A percentile compares a stretch with the other conserved stretches of the same genome.
Conservation (phyloP, 2,797 vertebrate species). For the Carcharodon carcharias region DNA sequence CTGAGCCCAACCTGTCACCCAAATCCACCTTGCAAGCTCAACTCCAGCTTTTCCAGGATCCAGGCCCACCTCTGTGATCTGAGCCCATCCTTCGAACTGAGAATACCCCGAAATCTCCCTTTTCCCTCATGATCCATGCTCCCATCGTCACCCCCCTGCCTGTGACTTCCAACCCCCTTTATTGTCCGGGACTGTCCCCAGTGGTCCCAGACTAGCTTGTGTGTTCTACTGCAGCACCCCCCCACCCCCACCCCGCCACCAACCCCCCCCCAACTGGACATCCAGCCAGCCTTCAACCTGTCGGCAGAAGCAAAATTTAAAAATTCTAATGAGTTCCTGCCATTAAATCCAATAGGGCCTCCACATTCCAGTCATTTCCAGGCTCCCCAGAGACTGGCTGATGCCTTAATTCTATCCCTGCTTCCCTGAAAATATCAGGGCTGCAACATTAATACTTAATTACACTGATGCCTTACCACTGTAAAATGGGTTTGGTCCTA, state of each 20-base stretch:
- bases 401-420: neutral
- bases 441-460: neutral
- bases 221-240: neutral
- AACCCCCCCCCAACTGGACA: no score
- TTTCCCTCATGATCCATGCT: neutral
- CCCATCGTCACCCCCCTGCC: neutral
- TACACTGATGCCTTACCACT: neutral
- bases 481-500: neutral
- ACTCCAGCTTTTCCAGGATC: neutral
- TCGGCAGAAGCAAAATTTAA: neutral
- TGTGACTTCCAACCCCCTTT: neutral
- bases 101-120: neutral
- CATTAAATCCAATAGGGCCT: neutral
- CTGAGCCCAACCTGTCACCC: neutral
- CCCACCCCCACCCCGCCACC: no score
- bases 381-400: neutral
- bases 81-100: neutral
- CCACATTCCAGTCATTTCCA: neutral
- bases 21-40: neutral
- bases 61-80: neutral
- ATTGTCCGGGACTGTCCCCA: neutral
- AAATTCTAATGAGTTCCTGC: neutral
- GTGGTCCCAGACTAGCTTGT: neutral
- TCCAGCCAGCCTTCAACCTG: neutral
- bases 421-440: neutral